These are phyloP conservation scores for Trogon surrucura DNA, from an alignment of 2,113 vertebrate genomes.

Conservation along the genomic window DNA sequence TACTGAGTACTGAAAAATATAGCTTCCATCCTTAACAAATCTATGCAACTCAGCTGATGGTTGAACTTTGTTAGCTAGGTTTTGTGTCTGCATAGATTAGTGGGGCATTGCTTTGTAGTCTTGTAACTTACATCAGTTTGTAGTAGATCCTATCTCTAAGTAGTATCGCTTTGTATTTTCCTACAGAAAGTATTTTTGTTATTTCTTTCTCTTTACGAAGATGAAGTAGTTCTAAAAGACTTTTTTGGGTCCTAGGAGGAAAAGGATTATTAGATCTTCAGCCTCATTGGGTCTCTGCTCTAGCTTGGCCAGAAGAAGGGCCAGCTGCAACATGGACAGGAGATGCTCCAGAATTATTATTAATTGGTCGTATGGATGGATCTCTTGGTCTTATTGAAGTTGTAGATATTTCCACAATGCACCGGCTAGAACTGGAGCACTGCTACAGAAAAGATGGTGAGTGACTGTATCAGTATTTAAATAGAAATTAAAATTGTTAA, in stretches of 20 bases:
- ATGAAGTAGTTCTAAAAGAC: background rate
- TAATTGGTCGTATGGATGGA: constrained; percentile 95
- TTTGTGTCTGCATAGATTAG: background rate
- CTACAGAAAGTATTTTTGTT: background rate
- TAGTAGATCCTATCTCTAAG: background rate
- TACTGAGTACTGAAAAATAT: background rate
- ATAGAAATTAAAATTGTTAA: background rate
- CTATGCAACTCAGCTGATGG: background rate
- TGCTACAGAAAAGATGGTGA: constrained; percentile 95
- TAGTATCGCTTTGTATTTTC: background rate
- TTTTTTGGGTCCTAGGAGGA: constrained; percentile 79
- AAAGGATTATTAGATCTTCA: constrained; percentile 91
- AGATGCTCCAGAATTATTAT: constrained; percentile 87
- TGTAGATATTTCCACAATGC: constrained; percentile 86
- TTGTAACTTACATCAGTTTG: background rate
- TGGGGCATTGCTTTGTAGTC: background rate
- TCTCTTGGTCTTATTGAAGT: constrained; percentile 93
- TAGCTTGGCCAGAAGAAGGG: constrained; percentile 90
- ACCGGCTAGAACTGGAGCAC: constrained; percentile 89
- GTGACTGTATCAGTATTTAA: background rate
- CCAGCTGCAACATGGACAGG: constrained; percentile 83
- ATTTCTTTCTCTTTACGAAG: background rate
- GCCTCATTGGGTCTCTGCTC: constrained; percentile 94
- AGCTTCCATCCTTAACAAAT: background rate
- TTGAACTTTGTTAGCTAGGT: background rate